phyloP scores from a whole-genome alignment of 2,888 invertebrate species.

The Chloromyia formosa region DNA sequence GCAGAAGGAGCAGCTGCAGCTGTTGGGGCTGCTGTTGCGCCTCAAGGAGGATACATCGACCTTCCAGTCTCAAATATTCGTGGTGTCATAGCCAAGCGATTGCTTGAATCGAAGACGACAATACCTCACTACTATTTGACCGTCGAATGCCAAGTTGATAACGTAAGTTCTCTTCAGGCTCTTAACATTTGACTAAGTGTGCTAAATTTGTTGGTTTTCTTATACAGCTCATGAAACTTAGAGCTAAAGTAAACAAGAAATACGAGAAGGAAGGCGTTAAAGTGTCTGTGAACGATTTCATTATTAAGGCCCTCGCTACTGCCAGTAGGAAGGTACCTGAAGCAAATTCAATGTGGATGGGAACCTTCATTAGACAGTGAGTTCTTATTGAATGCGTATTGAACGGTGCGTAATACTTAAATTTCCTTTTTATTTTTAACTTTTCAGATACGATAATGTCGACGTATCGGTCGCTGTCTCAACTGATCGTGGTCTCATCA shows the following conservation, averaged over 20 bases:
- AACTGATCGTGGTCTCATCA: slow-evolving; percentile 93
- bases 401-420: background rate
- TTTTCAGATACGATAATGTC: slow-evolving; percentile 80
- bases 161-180: slow-evolving; percentile 62
- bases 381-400: slow-evolving; percentile 56
- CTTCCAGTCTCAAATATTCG: slow-evolving; percentile 86
- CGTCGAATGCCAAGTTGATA: slow-evolving; percentile 86
- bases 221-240: slow-evolving; percentile 69
- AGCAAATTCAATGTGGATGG: slow-evolving; percentile 96
- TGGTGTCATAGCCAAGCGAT: slow-evolving; percentile 86
- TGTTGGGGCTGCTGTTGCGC: slow-evolving; percentile 55
- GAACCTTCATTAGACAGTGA: slow-evolving; percentile 89
- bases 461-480: slow-evolving; percentile 98
- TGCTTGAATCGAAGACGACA: slow-evolving; percentile 87
- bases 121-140: slow-evolving; percentile 98
- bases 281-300: slow-evolving; percentile 94
- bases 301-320: slow-evolving; percentile 91
- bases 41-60: slow-evolving; percentile 69
- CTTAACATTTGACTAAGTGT: background rate
- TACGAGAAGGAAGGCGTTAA: slow-evolving; percentile 83
- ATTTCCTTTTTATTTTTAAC: background rate
- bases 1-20: slow-evolving; percentile 56
- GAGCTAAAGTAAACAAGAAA: slow-evolving; percentile 81
- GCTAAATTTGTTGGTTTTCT: slow-evolving; percentile 12
- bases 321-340: slow-evolving; percentile 91